Evolutionary conservation across 1,140 invertebrate species (phyloP).

Genomic region (Dolichoris vasculosae): DNA sequence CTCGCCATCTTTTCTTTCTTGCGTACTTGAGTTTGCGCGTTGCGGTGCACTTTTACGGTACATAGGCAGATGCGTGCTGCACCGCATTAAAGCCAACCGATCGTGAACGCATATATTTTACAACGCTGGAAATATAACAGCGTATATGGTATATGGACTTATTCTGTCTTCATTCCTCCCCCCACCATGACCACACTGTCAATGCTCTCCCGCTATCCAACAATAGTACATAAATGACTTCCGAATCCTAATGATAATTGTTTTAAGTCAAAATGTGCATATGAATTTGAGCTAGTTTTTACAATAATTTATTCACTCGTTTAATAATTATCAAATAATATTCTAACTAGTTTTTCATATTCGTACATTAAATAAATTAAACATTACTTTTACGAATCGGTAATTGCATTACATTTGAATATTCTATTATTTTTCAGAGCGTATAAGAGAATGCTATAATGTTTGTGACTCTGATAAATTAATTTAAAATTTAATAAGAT

Average conservation of each 20-base stretch:
- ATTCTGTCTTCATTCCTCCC: no score
- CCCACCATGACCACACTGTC: no score
- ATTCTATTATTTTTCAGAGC: neutral
- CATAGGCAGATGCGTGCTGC: slow-evolving; percentile 14
- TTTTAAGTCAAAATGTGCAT: neutral
- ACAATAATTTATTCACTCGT: no score
- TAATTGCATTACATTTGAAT: no score
- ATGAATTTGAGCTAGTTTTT: no score
- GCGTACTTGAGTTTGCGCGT: neutral
- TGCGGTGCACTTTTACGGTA: slow-evolving; percentile 30
- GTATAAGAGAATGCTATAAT: neutral
- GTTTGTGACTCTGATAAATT: neutral
- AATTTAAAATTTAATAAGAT: neutral
- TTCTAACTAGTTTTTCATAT: no score
- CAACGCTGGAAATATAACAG: no score
- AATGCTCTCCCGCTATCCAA: neutral
- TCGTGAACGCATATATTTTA: neutral
- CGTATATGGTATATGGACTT: no score
- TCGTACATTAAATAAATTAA: no score
- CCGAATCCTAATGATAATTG: neutral
- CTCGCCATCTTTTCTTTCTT: neutral
- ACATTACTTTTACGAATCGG: no score
- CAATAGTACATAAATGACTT: neutral
- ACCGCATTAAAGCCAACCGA: neutral
- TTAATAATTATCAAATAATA: no score